Evolutionary conservation across 2,797 vertebrate genomes (phyloP).

Genomic region (Tokudaia tokunoshimensis): DNA sequence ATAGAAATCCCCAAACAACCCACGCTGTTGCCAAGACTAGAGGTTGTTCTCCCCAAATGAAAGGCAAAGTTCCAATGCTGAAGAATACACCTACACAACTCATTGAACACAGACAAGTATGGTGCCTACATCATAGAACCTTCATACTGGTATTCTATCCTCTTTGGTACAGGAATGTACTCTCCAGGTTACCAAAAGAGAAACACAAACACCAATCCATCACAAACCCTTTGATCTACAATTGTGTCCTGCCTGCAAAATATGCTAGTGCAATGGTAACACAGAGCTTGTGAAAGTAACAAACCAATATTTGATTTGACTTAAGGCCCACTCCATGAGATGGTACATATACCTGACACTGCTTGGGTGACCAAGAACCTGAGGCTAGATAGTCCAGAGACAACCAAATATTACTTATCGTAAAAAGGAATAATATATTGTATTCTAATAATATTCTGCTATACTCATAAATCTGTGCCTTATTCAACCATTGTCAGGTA

Average conservation of each 20-base stretch:
- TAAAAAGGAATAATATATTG: neutral
- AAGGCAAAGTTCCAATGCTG: neutral
- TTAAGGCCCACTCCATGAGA: neutral
- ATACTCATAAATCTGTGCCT: neutral
- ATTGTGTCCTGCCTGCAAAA: neutral
- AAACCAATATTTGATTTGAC: neutral
- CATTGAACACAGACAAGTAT: neutral
- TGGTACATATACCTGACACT: neutral
- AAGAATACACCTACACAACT: neutral
- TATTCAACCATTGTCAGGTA: neutral
- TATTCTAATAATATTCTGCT: neutral
- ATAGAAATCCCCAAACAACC: neutral
- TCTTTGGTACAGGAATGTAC: neutral
- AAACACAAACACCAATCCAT: neutral
- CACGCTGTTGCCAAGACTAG: neutral
- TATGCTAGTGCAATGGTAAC: neutral
- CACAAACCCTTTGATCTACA: neutral
- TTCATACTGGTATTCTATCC: neutral
- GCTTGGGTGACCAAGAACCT: neutral
- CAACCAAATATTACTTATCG: neutral
- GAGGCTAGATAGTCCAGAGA: neutral
- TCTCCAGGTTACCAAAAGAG: neutral
- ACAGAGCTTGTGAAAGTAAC: neutral
- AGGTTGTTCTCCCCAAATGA: neutral
- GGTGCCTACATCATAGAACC: neutral